Conservation (phyloP, 2,797 vertebrate genomes). For the Melanotaenia pygmaea region DNA sequence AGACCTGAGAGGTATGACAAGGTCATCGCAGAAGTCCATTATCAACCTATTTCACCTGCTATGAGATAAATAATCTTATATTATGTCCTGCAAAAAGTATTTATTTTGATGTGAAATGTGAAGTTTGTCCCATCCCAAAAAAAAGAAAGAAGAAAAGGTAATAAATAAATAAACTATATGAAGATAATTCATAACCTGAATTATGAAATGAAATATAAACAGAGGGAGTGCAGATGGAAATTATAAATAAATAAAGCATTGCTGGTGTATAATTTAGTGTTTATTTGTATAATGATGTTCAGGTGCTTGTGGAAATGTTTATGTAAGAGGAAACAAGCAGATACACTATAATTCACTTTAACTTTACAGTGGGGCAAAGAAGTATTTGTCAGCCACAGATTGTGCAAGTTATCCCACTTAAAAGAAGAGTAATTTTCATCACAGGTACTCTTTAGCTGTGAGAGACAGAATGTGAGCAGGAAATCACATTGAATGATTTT, state of each 20-base stretch:
- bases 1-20: not conserved
- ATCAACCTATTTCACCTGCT: not conserved
- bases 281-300: conserved; percentile 11
- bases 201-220: not conserved
- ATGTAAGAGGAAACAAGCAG: conserved; percentile 1
- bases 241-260: conserved; percentile 2
- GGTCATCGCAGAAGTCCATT: not conserved
- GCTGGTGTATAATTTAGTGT: conserved; percentile 4
- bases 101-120: not conserved
- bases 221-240: not conserved
- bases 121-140: not conserved
- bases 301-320: not conserved
- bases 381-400: no score
- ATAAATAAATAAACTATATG: not conserved
- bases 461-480: no score
- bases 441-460: no score
- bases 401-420: no score
- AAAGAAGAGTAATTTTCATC: no score
- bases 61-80: not conserved
- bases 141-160: no score
- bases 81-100: not conserved
- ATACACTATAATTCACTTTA: not conserved
- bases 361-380: not conserved
- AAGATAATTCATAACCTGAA: not conserved
- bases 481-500: no score